A percentile compares a stretch with the other conserved stretches of the same genome.
phyloP scores from a whole-genome alignment of 2,797 vertebrate genomes.

The Gobionotothen gibberifrons region DNA sequence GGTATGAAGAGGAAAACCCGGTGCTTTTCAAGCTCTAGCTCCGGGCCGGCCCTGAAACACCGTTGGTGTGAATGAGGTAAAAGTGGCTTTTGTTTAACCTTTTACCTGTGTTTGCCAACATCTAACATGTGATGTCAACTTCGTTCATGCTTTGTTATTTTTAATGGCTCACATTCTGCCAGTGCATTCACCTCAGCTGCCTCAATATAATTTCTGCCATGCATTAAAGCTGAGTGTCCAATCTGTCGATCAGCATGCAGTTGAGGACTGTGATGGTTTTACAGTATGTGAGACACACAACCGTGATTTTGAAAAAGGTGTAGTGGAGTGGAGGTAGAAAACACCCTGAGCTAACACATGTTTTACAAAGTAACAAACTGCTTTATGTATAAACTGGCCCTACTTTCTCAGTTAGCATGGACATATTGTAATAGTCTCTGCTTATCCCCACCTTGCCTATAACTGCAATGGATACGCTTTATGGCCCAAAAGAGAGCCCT shows the following conservation, averaged over 20 bases:
- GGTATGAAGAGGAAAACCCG: no score
- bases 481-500: not conserved
- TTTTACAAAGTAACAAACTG: not conserved
- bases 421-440: not conserved
- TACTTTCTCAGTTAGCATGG: not conserved
- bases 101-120: slow-evolving; percentile 1
- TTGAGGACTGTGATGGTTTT: not conserved
- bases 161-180: not conserved
- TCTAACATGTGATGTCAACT: not conserved
- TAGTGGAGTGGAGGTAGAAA: not conserved
- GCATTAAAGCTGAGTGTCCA: not conserved
- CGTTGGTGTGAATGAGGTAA: no score
- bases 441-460: not conserved
- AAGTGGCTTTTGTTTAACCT: not conserved
- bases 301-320: not conserved
- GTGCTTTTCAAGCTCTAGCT: no score
- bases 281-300: not conserved
- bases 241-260: not conserved
- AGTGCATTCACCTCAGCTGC: not conserved
- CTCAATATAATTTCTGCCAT: not conserved
- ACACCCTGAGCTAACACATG: not conserved
- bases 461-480: not conserved
- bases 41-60: no score
- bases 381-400: not conserved
- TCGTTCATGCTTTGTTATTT: not conserved